Percentiles rank a stretch among this genome's conserved stretches.
Conservation (phyloP, 2,113 vertebrate genomes). For the Rhinolophus sinicus region DNA sequence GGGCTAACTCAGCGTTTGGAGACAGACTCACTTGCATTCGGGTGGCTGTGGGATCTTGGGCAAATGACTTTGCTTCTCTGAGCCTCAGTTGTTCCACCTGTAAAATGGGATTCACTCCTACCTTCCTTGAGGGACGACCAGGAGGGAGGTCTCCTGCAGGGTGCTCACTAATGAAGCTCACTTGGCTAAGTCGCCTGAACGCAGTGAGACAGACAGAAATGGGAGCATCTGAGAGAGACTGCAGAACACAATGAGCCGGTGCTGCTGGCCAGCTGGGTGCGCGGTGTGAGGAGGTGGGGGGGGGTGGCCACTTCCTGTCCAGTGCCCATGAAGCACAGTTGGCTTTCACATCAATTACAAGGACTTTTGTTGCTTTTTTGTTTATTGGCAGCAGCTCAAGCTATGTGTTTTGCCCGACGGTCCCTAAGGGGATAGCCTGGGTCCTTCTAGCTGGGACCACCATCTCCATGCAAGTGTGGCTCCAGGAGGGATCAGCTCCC, state of each 20-base stretch:
- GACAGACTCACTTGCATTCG: neutral
- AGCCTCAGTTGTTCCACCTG: neutral
- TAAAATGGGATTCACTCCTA: neutral
- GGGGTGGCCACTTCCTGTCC: neutral
- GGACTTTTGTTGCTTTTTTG: neutral
- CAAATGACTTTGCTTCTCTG: neutral
- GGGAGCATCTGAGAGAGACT: neutral
- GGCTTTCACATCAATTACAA: neutral
- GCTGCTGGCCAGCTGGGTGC: neutral
- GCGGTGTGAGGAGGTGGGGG: neutral
- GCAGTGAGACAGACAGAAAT: neutral
- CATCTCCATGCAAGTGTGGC: neutral
- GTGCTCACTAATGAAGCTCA: neutral
- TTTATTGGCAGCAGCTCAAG: neutral
- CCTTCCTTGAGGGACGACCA: neutral
- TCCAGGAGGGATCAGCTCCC: too few relatives aligned
- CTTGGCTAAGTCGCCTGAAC: neutral
- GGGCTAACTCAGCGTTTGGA: neutral
- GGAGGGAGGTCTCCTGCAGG: neutral
- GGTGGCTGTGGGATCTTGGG: neutral
- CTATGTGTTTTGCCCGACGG: neutral
- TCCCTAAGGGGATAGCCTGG: neutral
- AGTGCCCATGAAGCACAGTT: neutral
- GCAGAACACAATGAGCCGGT: fast-evolving
- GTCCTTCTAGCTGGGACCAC: neutral